These are phyloP conservation scores for Drosophila leontia DNA, from an alignment of 1,140 invertebrate genomes.

Conservation along the genomic window DNA sequence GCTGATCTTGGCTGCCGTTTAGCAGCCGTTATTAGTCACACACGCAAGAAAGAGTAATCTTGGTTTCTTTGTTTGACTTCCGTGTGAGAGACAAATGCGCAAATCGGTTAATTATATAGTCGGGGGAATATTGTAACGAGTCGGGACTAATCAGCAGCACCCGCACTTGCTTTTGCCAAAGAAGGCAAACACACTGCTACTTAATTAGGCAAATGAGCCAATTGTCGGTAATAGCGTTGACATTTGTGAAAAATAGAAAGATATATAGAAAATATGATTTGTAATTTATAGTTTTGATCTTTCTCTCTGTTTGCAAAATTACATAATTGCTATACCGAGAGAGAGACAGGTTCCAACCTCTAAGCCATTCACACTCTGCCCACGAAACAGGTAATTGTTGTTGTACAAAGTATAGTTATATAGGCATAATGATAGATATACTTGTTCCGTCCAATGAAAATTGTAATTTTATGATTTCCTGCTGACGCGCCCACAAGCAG, in stretches of 20 bases:
- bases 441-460: slow-evolving; percentile 76
- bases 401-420: slow-evolving; percentile 57
- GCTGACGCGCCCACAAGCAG: slow-evolving; percentile 56
- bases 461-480: slow-evolving; percentile 72
- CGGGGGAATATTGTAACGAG: slow-evolving; percentile 24
- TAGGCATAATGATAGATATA: slow-evolving; percentile 51
- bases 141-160: slow-evolving; percentile 47
- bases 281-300: slow-evolving; percentile 27
- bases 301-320: slow-evolving; percentile 45
- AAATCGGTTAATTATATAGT: slow-evolving; percentile 68
- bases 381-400: slow-evolving; percentile 62
- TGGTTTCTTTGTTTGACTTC: slow-evolving; percentile 46
- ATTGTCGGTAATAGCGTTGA: slow-evolving; percentile 48
- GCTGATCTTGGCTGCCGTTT: slow-evolving; percentile 50
- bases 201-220: slow-evolving; percentile 66
- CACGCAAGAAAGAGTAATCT: slow-evolving; percentile 49
- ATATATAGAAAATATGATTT: slow-evolving; percentile 34
- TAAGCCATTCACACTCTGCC: slow-evolving; percentile 69
- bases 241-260: slow-evolving; percentile 42
- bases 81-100: slow-evolving; percentile 63
- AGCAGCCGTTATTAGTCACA: slow-evolving; percentile 60
- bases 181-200: slow-evolving; percentile 19
- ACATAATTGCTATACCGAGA: slow-evolving; percentile 48
- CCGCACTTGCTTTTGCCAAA: slow-evolving; percentile 47
- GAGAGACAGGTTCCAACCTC: slow-evolving; percentile 47